These are phyloP conservation scores for Ammospiza maritima DNA, from an alignment of 2,797 vertebrate genomes.

Conservation along the genomic window DNA sequence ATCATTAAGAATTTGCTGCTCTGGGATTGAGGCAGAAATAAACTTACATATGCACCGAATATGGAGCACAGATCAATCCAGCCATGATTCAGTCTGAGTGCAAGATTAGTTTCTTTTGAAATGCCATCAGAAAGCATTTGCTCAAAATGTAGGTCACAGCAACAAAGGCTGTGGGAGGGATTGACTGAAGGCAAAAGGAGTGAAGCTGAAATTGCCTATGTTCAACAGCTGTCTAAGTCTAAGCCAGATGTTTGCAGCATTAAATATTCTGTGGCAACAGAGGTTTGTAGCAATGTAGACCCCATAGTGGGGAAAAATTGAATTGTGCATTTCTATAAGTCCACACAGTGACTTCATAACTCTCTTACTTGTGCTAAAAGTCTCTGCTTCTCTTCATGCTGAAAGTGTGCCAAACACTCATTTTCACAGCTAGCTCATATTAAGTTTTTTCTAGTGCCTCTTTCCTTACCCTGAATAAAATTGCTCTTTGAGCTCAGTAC, in stretches of 20 bases:
- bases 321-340: not conserved
- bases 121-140: constrained; percentile 54
- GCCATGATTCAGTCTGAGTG: not conserved
- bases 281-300: not conserved
- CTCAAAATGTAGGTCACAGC: constrained; percentile 60
- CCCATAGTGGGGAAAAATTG: not conserved
- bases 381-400: not conserved
- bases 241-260: not conserved
- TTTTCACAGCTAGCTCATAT: constrained; percentile 4
- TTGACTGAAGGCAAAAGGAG: constrained; percentile 23
- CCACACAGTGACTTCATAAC: not conserved
- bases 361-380: not conserved
- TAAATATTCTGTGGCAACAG: not conserved
- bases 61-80: constrained; percentile 19
- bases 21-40: not conserved
- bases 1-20: not conserved
- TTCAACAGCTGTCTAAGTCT: constrained; percentile 26
- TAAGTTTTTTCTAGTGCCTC: not conserved
- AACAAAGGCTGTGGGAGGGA: constrained; percentile 28
- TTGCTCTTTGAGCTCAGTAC: not conserved
- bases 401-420: not conserved
- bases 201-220: constrained; percentile 21
- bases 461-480: not conserved
- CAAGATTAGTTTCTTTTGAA: constrained; percentile 57
- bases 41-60: not conserved